phyloP scores from a whole-genome alignment of 2,888 invertebrate genomes.

The Erynnis tages region DNA sequence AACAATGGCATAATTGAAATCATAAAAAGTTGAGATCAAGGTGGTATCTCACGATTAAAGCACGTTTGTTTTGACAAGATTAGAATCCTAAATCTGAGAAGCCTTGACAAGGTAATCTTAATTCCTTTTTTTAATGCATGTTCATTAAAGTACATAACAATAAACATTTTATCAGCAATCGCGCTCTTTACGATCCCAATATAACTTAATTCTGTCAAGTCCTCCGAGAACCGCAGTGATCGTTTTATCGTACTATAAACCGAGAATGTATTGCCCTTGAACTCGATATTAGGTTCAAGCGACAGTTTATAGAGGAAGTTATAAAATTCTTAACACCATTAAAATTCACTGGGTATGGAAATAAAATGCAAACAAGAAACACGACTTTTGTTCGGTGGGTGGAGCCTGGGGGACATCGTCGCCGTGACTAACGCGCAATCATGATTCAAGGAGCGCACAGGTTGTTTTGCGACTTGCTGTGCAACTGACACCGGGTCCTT shows the following conservation, averaged over 20 bases:
- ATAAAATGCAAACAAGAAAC: slow-evolving; percentile 25
- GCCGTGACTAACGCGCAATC: slow-evolving; percentile 64
- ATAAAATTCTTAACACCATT: slow-evolving; percentile 22
- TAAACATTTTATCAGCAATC: too few relatives aligned
- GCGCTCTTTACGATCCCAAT: too few relatives aligned
- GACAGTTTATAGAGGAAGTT: slow-evolving; percentile 26
- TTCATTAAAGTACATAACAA: too few relatives aligned
- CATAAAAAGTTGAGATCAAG: background rate
- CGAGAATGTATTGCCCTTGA: slow-evolving; percentile 21
- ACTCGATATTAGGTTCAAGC: slow-evolving; percentile 18
- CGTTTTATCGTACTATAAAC: slow-evolving; percentile 2
- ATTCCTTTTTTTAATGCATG: too few relatives aligned
- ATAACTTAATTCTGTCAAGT: background rate
- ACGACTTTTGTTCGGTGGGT: slow-evolving; percentile 6
- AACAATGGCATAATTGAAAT: background rate
- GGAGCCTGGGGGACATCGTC: background rate
- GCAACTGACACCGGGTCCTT: background rate
- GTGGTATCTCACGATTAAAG: background rate
- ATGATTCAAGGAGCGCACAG: slow-evolving; percentile 54
- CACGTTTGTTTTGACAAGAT: background rate
- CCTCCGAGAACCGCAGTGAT: background rate
- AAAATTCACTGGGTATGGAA: slow-evolving; percentile 23
- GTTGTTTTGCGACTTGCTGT: background rate
- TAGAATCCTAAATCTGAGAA: background rate
- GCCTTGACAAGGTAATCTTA: background rate